Conservation (phyloP, 2,888 invertebrate species). For the Neria commutata region DNA sequence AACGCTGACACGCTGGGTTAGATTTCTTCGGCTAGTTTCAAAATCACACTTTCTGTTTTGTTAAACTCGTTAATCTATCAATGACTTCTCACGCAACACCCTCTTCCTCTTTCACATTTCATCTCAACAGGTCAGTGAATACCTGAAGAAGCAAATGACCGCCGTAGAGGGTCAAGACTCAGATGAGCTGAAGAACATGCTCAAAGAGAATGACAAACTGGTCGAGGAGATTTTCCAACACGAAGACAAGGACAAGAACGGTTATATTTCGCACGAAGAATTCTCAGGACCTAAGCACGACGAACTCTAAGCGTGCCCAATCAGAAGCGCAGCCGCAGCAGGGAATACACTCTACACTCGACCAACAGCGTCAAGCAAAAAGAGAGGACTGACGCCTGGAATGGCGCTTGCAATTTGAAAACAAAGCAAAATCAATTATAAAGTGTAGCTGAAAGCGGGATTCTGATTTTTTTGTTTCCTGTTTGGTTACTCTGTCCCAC, state of each 20-base stretch:
- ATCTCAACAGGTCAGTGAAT: constrained; percentile 79
- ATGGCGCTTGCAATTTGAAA: constrained; percentile 14
- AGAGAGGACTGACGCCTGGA: constrained; percentile 14
- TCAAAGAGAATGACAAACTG: constrained; percentile 88
- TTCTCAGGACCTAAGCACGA: constrained; percentile 98
- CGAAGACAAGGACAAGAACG: constrained; percentile 96
- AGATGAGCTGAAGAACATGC: constrained; percentile 81
- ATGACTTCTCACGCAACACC: background rate
- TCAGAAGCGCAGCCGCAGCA: background rate
- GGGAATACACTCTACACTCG: background rate
- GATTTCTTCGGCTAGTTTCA: too few relatives aligned
- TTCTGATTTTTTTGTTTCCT: too few relatives aligned
- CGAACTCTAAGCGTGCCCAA: constrained; percentile 73
- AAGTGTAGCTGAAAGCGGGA: too few relatives aligned
- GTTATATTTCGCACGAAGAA: constrained; percentile 93
- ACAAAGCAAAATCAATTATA: too few relatives aligned
- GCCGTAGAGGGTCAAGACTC: constrained; percentile 78
- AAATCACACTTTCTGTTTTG: background rate
- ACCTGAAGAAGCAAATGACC: constrained; percentile 89
- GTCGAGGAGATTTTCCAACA: constrained; percentile 97
- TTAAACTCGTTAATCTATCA: background rate
- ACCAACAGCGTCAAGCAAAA: too few relatives aligned
- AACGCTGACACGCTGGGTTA: too few relatives aligned
- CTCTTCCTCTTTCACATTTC: constrained; percentile 16
- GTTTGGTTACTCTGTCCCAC: too few relatives aligned